phyloP scores from a whole-genome alignment of 1,140 invertebrate species.

The Elysia chlorotica region DNA sequence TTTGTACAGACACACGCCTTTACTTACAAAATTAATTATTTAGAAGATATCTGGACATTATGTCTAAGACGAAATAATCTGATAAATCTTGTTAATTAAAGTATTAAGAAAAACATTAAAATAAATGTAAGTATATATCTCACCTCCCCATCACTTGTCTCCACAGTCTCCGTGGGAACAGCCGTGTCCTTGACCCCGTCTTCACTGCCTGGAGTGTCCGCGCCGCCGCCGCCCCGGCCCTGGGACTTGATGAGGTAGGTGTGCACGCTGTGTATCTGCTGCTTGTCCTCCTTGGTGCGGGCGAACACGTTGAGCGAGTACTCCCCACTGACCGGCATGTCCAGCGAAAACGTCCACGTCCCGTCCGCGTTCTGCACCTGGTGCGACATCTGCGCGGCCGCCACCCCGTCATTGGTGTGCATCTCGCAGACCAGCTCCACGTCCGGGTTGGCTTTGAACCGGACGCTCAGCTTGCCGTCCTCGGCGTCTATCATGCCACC shows the following conservation, averaged over 20 bases:
- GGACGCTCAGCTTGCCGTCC: slow-evolving; percentile 36
- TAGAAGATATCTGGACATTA: too few relatives aligned
- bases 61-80: too few relatives aligned
- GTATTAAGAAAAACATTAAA: too few relatives aligned
- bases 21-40: too few relatives aligned
- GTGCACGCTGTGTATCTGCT: slow-evolving; percentile 50
- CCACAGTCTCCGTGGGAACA: slow-evolving; percentile 45
- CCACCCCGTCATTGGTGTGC: slow-evolving; percentile 45
- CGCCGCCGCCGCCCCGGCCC: slow-evolving; percentile 29
- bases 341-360: slow-evolving; percentile 49
- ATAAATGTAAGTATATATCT: too few relatives aligned
- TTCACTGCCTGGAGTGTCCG: neutral
- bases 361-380: slow-evolving; percentile 33
- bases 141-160: slow-evolving; percentile 45
- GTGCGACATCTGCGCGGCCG: slow-evolving; percentile 38
- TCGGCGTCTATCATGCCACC: slow-evolving; percentile 34
- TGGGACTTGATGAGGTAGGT: slow-evolving; percentile 49
- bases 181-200: slow-evolving; percentile 21
- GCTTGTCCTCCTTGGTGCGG: slow-evolving; percentile 35
- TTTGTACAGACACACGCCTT: too few relatives aligned
- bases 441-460: slow-evolving; percentile 40
- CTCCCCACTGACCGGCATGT: slow-evolving; percentile 49
- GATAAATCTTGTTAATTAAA: too few relatives aligned
- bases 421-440: slow-evolving; percentile 50
- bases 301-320: slow-evolving; percentile 57